phyloP scores from a whole-genome alignment of 2,888 invertebrate genomes.

The Blastobasis adustella region DNA sequence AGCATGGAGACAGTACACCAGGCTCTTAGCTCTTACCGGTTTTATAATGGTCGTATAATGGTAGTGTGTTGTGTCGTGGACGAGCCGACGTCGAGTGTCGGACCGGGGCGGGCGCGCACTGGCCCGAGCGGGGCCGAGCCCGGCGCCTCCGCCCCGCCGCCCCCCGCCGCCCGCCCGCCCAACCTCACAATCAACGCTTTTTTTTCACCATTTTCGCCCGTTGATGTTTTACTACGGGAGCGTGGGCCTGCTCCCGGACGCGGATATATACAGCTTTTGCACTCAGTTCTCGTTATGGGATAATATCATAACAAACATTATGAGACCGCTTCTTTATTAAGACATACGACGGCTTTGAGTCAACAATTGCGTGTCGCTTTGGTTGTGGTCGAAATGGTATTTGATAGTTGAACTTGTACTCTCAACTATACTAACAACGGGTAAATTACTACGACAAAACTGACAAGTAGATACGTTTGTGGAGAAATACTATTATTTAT shows the following conservation, averaged over 20 bases:
- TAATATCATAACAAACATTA: too few relatives aligned
- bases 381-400: too few relatives aligned
- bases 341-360: too few relatives aligned
- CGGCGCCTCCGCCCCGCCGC: slow-evolving; percentile 22
- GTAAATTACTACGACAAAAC: too few relatives aligned
- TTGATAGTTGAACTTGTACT: too few relatives aligned
- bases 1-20: slow-evolving; percentile 28
- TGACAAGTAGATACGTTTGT: too few relatives aligned
- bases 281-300: slow-evolving; percentile 2
- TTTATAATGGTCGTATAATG: slow-evolving; percentile 63
- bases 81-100: slow-evolving; percentile 76
- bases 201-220: slow-evolving; percentile 22
- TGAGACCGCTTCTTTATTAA: too few relatives aligned
- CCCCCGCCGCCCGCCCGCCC: slow-evolving; percentile 31
- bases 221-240: slow-evolving; percentile 34
- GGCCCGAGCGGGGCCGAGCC: slow-evolving; percentile 33
- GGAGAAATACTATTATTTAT: too few relatives aligned
- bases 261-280: slow-evolving; percentile 16
- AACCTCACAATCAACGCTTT: slow-evolving; percentile 42
- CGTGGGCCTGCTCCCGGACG: slow-evolving; percentile 25
- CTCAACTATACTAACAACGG: too few relatives aligned
- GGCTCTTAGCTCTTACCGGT: slow-evolving; percentile 66
- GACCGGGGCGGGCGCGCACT: slow-evolving; percentile 71
- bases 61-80: slow-evolving; percentile 63
- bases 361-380: too few relatives aligned